Evolutionary conservation across 2,797 vertebrate species (phyloP).

Genomic region (Thamnophis elegans): DNA sequence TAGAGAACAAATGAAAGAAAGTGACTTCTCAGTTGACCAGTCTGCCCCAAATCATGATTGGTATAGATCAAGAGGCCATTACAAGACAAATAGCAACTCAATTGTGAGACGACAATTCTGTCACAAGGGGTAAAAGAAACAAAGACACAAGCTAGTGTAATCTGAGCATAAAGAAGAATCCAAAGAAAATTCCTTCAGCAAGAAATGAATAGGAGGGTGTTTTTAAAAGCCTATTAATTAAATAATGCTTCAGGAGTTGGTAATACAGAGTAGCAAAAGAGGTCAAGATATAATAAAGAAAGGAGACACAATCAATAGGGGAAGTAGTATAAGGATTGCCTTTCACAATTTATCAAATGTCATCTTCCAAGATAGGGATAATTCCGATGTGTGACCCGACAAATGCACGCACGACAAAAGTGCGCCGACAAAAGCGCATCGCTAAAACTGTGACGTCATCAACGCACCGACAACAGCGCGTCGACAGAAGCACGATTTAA

Average conservation of each 20-base stretch:
- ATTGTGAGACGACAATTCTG: not conserved
- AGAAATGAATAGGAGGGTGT: not conserved
- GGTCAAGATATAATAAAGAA: not conserved
- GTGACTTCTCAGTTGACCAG: not conserved
- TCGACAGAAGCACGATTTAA: too few species aligned
- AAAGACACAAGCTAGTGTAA: not conserved
- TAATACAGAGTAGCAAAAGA: not conserved
- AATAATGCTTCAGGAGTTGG: not conserved
- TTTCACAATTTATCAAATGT: not conserved
- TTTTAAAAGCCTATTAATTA: not conserved
- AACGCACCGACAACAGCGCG: too few species aligned
- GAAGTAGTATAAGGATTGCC: not conserved
- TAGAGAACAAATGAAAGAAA: not conserved
- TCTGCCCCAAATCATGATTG: not conserved
- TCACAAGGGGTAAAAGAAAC: not conserved
- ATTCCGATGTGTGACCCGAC: too few species aligned
- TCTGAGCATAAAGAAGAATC: not conserved
- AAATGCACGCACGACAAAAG: too few species aligned
- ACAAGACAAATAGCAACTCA: not conserved
- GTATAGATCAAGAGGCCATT: not conserved
- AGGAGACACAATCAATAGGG: not conserved
- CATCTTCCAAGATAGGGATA: not conserved
- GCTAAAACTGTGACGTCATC: too few species aligned
- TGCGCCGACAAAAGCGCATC: too few species aligned
- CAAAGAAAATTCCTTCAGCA: not conserved